phyloP scores from a whole-genome alignment of 2,888 invertebrate species.

The Galerucella nymphaeae region DNA sequence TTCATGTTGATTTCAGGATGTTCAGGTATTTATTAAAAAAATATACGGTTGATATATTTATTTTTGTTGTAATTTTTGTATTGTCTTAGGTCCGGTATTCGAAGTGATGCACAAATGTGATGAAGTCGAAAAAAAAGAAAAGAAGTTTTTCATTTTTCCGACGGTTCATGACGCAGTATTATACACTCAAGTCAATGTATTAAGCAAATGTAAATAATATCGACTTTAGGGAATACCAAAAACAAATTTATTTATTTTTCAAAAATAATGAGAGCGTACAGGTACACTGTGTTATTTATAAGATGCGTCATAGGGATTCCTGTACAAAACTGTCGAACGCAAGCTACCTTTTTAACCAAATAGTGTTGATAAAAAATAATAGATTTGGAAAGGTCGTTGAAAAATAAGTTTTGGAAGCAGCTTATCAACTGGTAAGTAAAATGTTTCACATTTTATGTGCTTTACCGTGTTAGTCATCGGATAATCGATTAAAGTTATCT shows the following conservation, averaged over 20 bases:
- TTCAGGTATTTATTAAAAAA: slow-evolving; percentile 67
- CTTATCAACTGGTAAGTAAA: too few species aligned
- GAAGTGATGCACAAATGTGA: slow-evolving; percentile 75
- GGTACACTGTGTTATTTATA: too few species aligned
- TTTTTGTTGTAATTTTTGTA: background rate
- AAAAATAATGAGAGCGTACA: background rate
- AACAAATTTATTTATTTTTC: slow-evolving; percentile 13
- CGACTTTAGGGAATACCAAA: slow-evolving; percentile 13
- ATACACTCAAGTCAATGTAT: slow-evolving; percentile 52
- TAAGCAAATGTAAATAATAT: slow-evolving; percentile 17
- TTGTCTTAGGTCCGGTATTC: slow-evolving; percentile 70
- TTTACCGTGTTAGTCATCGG: too few species aligned
- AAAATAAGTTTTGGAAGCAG: too few species aligned
- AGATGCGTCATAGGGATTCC: too few species aligned
- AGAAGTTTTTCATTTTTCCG: slow-evolving; percentile 73
- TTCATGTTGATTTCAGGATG: slow-evolving; percentile 72
- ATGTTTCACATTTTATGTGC: too few species aligned
- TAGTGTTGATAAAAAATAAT: too few species aligned
- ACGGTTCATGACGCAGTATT: slow-evolving; percentile 78
- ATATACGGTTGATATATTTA: slow-evolving; percentile 16
- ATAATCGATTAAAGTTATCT: too few species aligned
- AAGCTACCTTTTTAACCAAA: too few species aligned
- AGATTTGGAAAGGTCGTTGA: too few species aligned
- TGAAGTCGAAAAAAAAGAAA: slow-evolving; percentile 66
- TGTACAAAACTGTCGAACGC: too few species aligned